Conservation (phyloP, 2,113 vertebrate genomes). For the Columba livia region DNA sequence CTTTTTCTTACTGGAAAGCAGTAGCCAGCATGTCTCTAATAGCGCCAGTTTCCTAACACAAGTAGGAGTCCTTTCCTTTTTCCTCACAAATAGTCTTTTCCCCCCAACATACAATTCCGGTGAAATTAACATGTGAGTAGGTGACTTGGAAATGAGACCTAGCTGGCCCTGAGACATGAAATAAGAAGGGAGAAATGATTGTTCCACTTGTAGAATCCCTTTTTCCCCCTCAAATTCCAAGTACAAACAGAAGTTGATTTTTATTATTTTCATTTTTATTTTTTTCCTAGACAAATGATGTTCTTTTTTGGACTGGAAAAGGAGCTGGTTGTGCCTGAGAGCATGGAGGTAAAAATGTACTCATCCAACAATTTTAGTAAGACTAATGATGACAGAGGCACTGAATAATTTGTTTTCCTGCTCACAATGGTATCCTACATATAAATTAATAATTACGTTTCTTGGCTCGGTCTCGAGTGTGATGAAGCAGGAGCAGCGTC, state of each 20-base stretch:
- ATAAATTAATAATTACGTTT: conserved; percentile 4
- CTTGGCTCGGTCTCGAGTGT: background rate
- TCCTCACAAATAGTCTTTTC: background rate
- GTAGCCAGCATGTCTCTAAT: background rate
- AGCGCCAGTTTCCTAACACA: background rate
- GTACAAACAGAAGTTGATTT: background rate
- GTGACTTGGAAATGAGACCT: background rate
- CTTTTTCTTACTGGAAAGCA: background rate
- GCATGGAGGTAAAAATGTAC: background rate
- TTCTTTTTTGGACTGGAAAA: background rate
- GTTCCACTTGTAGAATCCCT: background rate
- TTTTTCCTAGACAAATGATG: background rate
- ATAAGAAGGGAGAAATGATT: background rate
- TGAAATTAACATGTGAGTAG: background rate
- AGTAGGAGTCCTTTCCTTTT: background rate
- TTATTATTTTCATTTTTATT: background rate
- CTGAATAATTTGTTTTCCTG: background rate
- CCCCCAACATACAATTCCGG: background rate
- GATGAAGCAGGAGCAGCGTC: background rate
- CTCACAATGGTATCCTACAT: background rate
- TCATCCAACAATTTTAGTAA: background rate
- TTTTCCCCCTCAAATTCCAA: background rate
- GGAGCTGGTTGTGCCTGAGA: background rate
- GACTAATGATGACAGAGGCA: background rate
- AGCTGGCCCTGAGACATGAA: background rate